phyloP scores from a whole-genome alignment of 2,113 vertebrate species.

The Todiramphus saurophagus region DNA sequence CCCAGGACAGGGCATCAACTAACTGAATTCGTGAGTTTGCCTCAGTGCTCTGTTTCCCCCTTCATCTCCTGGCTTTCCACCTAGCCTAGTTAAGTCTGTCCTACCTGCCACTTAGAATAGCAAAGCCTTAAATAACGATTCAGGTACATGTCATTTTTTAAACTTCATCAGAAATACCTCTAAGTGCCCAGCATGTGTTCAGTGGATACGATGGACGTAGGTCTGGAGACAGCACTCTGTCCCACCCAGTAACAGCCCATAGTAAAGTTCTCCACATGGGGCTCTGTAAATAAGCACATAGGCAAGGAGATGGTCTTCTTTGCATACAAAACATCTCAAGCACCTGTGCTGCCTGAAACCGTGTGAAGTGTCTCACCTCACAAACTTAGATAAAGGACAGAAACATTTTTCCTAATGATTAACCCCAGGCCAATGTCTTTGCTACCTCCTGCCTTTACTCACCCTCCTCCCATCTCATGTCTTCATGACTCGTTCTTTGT shows the following conservation, averaged over 20 bases:
- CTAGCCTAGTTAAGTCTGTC: background rate
- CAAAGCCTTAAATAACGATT: background rate
- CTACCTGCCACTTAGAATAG: background rate
- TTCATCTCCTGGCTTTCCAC: background rate
- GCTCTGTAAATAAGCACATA: background rate
- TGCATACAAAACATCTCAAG: background rate
- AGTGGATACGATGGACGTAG: background rate
- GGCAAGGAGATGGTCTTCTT: background rate
- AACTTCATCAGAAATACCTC: background rate
- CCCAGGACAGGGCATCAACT: background rate
- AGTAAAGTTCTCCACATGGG: background rate
- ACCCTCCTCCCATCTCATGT: background rate
- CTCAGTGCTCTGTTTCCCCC: background rate
- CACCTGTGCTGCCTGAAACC: background rate
- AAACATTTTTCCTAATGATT: background rate
- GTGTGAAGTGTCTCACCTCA: background rate
- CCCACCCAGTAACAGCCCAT: background rate
- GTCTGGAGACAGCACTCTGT: background rate
- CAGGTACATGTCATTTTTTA: background rate
- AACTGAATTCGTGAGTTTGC: background rate
- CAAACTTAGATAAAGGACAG: background rate
- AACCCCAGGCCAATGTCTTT: background rate
- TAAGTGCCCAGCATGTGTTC: background rate
- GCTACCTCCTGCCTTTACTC: background rate
- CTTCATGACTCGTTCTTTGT: background rate